phyloP scores from a whole-genome alignment of 2,888 invertebrate species.

The Scaptomyza parva region DNA sequence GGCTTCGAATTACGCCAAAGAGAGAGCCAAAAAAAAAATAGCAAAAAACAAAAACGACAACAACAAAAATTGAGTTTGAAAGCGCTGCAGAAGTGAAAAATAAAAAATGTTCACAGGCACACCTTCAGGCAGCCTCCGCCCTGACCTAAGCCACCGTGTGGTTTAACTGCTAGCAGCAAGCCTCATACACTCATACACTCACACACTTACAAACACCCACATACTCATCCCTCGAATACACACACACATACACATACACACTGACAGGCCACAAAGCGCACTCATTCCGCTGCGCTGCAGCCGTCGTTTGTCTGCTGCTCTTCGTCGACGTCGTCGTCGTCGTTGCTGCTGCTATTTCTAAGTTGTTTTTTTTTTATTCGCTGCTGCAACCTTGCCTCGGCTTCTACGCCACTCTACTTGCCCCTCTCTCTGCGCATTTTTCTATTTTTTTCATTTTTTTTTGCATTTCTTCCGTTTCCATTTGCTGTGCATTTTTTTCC shows the following conservation, averaged over 20 bases:
- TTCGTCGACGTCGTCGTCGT: conserved; percentile 27
- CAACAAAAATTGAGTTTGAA: conserved; percentile 15
- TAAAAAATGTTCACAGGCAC: conserved; percentile 38
- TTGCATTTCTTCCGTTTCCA: conserved; percentile 68
- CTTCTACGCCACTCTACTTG: conserved; percentile 61
- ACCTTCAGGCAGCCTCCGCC: conserved; percentile 72
- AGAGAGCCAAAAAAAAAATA: conserved; percentile 4
- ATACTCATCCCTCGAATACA: conserved; percentile 7
- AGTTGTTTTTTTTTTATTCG: conserved; percentile 63
- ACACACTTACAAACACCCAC: conserved; percentile 10
- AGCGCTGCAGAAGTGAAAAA: conserved; percentile 32
- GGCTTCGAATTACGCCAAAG: conserved; percentile 37
- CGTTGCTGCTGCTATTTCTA: conserved; percentile 65
- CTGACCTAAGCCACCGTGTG: conserved; percentile 78
- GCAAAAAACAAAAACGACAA: not conserved
- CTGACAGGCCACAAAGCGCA: conserved; percentile 33
- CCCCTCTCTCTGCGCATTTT: conserved; percentile 35
- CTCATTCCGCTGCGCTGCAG: conserved; percentile 56
- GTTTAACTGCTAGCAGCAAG: conserved; percentile 72
- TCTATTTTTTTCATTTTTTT: conserved; percentile 33
- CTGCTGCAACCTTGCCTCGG: conserved; percentile 69
- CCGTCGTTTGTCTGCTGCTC: conserved; percentile 57
- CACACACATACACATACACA: conserved; percentile 7
- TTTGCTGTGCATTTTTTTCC: conserved; percentile 80
- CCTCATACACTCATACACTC: conserved; percentile 16